A percentile compares a stretch with the other conserved stretches of the same genome.
phyloP scores from a whole-genome alignment of 2,113 vertebrate species.

The Leptocoma aspasia region DNA sequence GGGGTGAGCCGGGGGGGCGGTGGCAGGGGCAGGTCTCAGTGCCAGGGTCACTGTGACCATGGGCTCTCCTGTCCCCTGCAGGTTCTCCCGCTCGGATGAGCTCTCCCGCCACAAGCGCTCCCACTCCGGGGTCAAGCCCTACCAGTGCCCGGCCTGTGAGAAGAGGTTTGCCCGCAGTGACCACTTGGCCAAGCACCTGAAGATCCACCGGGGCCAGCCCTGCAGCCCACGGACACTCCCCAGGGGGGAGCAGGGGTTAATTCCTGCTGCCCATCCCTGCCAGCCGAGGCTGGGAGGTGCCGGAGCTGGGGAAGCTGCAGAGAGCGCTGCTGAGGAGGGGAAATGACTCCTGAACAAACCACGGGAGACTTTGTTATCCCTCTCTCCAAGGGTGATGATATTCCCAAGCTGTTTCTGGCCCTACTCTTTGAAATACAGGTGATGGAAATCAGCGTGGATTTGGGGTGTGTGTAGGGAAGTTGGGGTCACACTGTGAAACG shows the following conservation, averaged over 20 bases:
- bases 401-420: not conserved
- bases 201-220: constrained; percentile 80
- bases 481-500: accelerated
- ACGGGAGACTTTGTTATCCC: not conserved
- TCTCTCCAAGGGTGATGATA: not conserved
- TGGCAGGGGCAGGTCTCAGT: not conserved
- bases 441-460: not conserved
- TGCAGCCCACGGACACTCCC: constrained; percentile 65
- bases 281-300: not conserved
- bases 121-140: constrained; percentile 86
- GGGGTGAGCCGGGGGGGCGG: not conserved
- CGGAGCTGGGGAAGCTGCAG: not conserved
- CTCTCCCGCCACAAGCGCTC: constrained; percentile 86
- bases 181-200: constrained; percentile 86
- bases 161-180: constrained; percentile 88
- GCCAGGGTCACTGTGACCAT: not conserved
- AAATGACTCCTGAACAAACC: not conserved
- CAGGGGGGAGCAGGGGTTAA: constrained; percentile 63
- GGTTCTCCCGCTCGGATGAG: constrained; percentile 87
- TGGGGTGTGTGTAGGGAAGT: not conserved
- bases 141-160: constrained; percentile 80
- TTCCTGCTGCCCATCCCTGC: not conserved
- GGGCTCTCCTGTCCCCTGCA: not conserved
- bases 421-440: not conserved
- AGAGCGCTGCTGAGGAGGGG: accelerated